Percentiles rank a stretch among this genome's conserved stretches.
Evolutionary conservation across 2,113 vertebrate genomes (phyloP).

Genomic region (Holacanthus passer): DNA sequence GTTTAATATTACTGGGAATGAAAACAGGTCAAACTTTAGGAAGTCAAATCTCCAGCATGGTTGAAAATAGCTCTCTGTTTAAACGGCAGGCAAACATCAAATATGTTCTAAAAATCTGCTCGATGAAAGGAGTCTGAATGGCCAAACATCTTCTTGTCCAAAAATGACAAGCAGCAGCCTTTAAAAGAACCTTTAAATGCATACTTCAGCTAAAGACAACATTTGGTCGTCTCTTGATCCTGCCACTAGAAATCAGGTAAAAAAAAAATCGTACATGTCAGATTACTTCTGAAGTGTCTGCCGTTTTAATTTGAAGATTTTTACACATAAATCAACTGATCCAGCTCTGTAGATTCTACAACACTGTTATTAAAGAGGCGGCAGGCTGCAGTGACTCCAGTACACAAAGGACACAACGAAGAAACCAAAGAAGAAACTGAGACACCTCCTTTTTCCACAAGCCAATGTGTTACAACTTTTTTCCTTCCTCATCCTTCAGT

Average conservation of each 20-base stretch:
- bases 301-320: neutral
- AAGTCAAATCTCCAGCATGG: neutral
- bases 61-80: slow-evolving; percentile 26
- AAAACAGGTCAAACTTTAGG: neutral
- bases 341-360: neutral
- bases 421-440: neutral
- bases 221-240: neutral
- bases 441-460: neutral
- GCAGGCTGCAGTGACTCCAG: neutral
- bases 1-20: neutral
- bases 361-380: neutral
- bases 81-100: slow-evolving; percentile 8
- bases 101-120: slow-evolving; percentile 2
- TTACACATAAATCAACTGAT: neutral
- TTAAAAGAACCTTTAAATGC: neutral
- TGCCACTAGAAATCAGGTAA: neutral
- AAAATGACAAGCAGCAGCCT: neutral
- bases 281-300: neutral
- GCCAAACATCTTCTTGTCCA: neutral
- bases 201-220: neutral
- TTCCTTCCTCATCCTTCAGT: neutral
- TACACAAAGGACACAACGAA: neutral
- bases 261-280: neutral
- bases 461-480: neutral
- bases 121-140: neutral